Evolutionary conservation across 2,888 invertebrate genomes (phyloP), one percentile per base, ranked within the genome.

Genomic region (Netelia inedita): DNA sequence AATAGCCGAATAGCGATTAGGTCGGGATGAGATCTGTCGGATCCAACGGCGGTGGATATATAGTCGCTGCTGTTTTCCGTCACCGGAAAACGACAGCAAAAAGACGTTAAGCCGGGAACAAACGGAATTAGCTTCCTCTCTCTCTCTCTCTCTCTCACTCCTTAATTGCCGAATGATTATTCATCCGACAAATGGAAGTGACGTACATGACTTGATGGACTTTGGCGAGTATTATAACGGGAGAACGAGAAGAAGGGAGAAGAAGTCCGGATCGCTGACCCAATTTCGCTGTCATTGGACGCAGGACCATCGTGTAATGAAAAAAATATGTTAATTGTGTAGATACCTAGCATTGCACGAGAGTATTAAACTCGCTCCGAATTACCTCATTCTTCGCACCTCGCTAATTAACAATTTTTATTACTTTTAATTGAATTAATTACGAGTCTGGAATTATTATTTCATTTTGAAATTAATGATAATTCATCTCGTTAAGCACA

Each of bases 101-200:
- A 55, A 55, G 53, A 23, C 14, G 59, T 53, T 11, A 74, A 59
- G 11, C n/a, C 57, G 28, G 46, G 35, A 41, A 19, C 21, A 41
- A 53, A 68, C 50, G n/a, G 35, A 81, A 81, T 74, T 74, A 74
- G 41, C 35, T 28, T 63, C 23, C 41, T 23, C 16, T 61, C 28
- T 28, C 3, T 28, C 28, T 5, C 68, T n/a, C 3, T n/a, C 9
- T 3, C 59, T n/a, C 21, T 72, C 59, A 72, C 16, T 19, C 41
- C 41, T 23, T 75, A 81, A 75, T 75, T 69, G 63, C 16, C 16
- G 21, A 43, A 23, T 5, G 55, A 61, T 61, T 75, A 61, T 28
- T 28, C 28, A 81, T 81, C 53, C 74, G 8, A 41, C 50, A 41
- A 43, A 75, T 53, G 50, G 61, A 16, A 69, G 61, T 19, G 41